Evolutionary conservation across 2,797 vertebrate genomes (phyloP).

Genomic region (Philypnodon macrostomus): DNA sequence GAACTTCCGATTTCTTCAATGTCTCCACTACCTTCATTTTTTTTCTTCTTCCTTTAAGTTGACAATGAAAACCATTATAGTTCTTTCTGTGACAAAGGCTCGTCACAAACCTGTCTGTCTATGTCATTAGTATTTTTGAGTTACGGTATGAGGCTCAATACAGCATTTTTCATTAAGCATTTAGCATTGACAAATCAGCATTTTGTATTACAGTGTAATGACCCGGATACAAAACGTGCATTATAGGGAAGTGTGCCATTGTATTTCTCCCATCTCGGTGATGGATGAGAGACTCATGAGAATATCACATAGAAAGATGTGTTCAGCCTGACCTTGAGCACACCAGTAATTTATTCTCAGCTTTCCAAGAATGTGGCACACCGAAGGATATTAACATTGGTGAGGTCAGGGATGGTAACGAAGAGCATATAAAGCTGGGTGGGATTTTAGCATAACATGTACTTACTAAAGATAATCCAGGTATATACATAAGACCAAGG

Average conservation of each 20-base stretch:
- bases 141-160: not conserved
- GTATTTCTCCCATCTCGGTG: constrained; percentile 22
- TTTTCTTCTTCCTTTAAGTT: too few species aligned
- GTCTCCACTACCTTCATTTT: too few species aligned
- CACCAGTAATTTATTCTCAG: constrained; percentile 53
- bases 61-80: too few species aligned
- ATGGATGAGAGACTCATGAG: constrained; percentile 48
- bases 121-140: not conserved
- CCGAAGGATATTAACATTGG: constrained; percentile 47
- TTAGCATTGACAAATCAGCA: constrained; percentile 9
- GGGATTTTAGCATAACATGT: constrained; percentile 30
- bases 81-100: too few species aligned
- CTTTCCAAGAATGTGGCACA: constrained; percentile 33
- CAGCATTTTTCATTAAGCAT: not conserved
- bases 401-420: constrained; percentile 40
- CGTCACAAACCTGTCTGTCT: too few species aligned
- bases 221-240: constrained; percentile 4
- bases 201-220: constrained; percentile 15
- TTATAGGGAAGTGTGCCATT: constrained; percentile 24
- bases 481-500: too few species aligned
- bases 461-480: constrained; percentile 29
- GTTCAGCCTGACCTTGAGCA: constrained; percentile 56
- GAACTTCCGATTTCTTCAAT: too few species aligned
- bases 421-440: constrained; percentile 18
- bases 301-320: constrained; percentile 32